Conservation (phyloP, 2,888 invertebrate species). For the Chrysopilus asiliformis region DNA sequence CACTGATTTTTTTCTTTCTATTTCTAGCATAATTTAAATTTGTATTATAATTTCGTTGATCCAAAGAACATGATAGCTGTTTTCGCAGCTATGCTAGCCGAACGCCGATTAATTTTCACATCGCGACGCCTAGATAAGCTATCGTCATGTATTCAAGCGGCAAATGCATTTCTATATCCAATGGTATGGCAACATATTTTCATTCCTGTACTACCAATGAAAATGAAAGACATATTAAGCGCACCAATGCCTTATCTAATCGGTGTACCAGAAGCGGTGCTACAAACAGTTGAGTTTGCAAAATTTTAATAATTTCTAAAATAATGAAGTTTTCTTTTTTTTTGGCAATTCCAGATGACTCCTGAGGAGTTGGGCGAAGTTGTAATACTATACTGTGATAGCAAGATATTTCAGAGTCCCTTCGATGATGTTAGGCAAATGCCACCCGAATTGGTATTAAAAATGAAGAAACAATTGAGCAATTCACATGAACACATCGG, state of each 20-base stretch:
- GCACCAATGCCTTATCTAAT: slow-evolving; percentile 98
- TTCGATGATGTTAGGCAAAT: slow-evolving; percentile 82
- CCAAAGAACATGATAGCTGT: slow-evolving; percentile 87
- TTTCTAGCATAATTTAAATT: slow-evolving; percentile 83
- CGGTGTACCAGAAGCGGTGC: slow-evolving; percentile 78
- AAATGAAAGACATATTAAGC: slow-evolving; percentile 75
- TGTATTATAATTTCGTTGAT: slow-evolving; percentile 96
- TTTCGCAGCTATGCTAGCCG: slow-evolving; percentile 90
- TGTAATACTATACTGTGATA: slow-evolving; percentile 87
- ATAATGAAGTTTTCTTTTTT: slow-evolving; percentile 5
- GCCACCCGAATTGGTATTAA: slow-evolving; percentile 75
- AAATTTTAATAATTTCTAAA: no score
- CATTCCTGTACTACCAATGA: slow-evolving; percentile 84
- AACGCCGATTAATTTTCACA: slow-evolving; percentile 84
- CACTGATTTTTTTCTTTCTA: neutral
- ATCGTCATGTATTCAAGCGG: slow-evolving; percentile 88
- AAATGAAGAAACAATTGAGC: slow-evolving; percentile 33
- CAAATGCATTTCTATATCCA: slow-evolving; percentile 87
- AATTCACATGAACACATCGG: slow-evolving; percentile 54
- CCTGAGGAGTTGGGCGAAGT: slow-evolving; percentile 84
- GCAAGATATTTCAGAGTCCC: slow-evolving; percentile 70
- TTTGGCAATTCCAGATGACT: slow-evolving; percentile 37
- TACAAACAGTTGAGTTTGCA: slow-evolving; percentile 45
- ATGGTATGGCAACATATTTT: slow-evolving; percentile 99
- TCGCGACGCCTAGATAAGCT: slow-evolving; percentile 79